Base-by-base conservation (phyloP, 2,113 vertebrate species). In the Dromaius novaehollandiae region DNA sequence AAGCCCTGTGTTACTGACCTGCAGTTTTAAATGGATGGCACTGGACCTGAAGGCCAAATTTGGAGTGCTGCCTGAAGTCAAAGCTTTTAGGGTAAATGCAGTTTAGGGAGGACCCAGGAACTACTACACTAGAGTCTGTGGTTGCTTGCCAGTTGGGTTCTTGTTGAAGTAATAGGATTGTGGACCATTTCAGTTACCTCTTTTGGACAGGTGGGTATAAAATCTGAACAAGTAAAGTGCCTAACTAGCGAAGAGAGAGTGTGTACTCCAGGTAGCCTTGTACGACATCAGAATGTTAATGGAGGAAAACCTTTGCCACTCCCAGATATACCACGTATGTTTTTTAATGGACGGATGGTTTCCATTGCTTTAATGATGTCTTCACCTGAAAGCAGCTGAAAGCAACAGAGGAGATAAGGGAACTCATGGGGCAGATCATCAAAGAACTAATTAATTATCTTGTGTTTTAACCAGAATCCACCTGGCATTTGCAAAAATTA, bases 381-480 rank as follows among this genome's bases (percentile, higher is more conserved):
- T 40, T 86, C 20, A 78, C 19, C 56, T 60, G 56, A 19, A 18
- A 58, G 55, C 90, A 53, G 48, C 19, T 93, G 75, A 79, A 94
- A 60, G n/a, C 51, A 80, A 28, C 24, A 85, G 42, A 91, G 55
- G 22, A 93, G 8, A 22, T 48, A 44, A 77, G 55, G 44, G 50
- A 95, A 69, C 13, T 88, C 13, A 28, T 46, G 42, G n/a, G 42
- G 25, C 6, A 51, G 34, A 61, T 78, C 21, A 65, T 63, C n/a
- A 48, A 69, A 90, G 38, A 95, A 84, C 16, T 76, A 82, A 82
- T 60, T 11, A 68, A 74, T 86, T 92, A 66, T 24, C 32, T 83
- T 80, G 32, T 65, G 38, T 80, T 95, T 94, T 86, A 91, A 88
- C 73, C 68, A 86, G 76, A 96, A 90, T 92, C 90, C 86, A 60